Percentiles rank a stretch among this genome's conserved stretches.
These are phyloP conservation scores for Hyposoter dolosus DNA, from an alignment of 2,888 invertebrate genomes.

Conservation along the genomic window DNA sequence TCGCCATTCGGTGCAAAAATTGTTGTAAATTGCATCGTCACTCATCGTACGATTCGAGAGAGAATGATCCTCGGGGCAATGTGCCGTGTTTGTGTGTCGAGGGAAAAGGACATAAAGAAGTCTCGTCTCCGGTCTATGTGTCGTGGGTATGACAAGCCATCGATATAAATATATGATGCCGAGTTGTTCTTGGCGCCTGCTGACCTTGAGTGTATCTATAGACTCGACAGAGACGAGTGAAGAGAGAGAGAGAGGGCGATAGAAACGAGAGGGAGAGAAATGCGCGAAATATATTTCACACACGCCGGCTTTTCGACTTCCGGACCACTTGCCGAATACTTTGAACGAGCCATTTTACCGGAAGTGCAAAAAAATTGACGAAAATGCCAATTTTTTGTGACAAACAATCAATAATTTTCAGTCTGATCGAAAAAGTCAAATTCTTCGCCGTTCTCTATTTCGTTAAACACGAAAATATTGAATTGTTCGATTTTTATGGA, in stretches of 20 bases:
- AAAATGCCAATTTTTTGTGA: background rate
- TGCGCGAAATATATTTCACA: slow-evolving; percentile 13
- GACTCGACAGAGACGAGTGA: slow-evolving; percentile 22
- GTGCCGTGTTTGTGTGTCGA: slow-evolving; percentile 15
- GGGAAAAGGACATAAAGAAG: background rate
- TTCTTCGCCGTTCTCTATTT: background rate
- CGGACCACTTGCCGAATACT: background rate
- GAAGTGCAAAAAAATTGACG: slow-evolving; percentile 32
- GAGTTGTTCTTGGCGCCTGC: slow-evolving; percentile 44
- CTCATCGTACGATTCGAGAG: slow-evolving; percentile 37
- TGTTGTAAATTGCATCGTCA: slow-evolving; percentile 13
- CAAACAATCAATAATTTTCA: background rate
- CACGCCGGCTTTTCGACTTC: slow-evolving; percentile 45
- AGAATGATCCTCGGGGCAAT: slow-evolving; percentile 16
- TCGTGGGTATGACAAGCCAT: background rate
- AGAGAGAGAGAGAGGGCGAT: background rate
- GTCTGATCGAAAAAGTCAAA: background rate
- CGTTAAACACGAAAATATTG: background rate
- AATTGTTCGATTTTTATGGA: background rate
- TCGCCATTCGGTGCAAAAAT: background rate
- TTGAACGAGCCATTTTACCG: slow-evolving; percentile 35
- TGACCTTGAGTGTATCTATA: slow-evolving; percentile 63
- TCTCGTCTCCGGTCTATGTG: background rate
- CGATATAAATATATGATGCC: slow-evolving; percentile 11
- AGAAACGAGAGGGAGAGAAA: background rate